phyloP scores from a whole-genome alignment of 2,113 vertebrate genomes.

The Syrmaticus mikado region DNA sequence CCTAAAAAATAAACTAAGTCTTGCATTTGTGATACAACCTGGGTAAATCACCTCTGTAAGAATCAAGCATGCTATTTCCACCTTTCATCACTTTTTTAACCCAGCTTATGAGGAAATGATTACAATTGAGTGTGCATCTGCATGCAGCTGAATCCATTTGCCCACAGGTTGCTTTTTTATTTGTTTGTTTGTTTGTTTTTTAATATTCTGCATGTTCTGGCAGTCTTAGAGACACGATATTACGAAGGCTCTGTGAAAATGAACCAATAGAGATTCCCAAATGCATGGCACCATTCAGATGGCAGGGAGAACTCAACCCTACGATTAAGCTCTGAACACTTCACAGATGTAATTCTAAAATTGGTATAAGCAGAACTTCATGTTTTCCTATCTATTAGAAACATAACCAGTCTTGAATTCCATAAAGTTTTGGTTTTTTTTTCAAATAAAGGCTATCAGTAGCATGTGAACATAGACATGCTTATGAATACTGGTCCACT shows the following conservation, averaged over 20 bases:
- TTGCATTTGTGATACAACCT: neutral
- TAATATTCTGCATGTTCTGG: neutral
- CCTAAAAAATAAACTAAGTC: neutral
- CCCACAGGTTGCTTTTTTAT: too few species aligned
- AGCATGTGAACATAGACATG: neutral
- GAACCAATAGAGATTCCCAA: neutral
- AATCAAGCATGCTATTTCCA: neutral
- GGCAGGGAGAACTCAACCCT: neutral
- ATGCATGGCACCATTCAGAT: fast-evolving
- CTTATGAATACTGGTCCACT: neutral
- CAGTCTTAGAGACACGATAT: neutral
- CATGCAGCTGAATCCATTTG: neutral
- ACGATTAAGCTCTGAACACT: neutral
- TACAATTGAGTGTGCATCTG: neutral
- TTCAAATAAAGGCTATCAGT: fast-evolving
- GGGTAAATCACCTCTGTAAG: neutral
- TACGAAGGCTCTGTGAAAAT: neutral
- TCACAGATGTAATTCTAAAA: neutral
- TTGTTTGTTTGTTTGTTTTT: neutral
- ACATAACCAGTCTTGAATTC: neutral
- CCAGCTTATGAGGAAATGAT: neutral
- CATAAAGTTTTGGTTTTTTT: neutral
- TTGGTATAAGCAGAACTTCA: neutral
- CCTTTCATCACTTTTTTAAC: neutral
- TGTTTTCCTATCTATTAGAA: neutral